phyloP scores from a whole-genome alignment of 1,140 invertebrate species.

The Arion vulgaris region DNA sequence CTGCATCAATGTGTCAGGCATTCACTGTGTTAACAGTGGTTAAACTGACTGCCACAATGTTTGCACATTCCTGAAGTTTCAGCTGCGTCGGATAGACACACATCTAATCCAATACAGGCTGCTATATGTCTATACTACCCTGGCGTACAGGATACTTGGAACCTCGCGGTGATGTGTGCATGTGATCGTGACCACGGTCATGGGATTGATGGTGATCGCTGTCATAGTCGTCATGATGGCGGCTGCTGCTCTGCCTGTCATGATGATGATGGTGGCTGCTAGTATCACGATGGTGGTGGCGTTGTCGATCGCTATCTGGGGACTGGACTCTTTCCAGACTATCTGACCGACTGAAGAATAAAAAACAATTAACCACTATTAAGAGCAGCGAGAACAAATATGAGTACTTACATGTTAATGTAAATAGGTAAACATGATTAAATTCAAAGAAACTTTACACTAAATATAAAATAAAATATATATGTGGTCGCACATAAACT shows the following conservation, averaged over 20 bases:
- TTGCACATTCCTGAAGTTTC: slow-evolving; percentile 25
- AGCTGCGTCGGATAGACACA: not conserved
- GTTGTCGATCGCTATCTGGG: slow-evolving; percentile 35
- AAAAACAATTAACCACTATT: too few species aligned
- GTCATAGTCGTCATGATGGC: slow-evolving; percentile 43
- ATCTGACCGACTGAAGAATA: slow-evolving; percentile 35
- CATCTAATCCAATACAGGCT: not conserved
- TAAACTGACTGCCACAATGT: not conserved
- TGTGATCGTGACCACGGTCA: slow-evolving; percentile 38
- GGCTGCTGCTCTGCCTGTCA: slow-evolving; percentile 42
- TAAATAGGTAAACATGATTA: too few species aligned
- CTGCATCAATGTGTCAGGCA: not conserved
- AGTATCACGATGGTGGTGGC: slow-evolving; percentile 32
- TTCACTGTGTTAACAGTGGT: not conserved
- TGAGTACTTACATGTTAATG: too few species aligned
- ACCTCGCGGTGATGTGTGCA: slow-evolving; percentile 43
- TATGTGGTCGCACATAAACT: too few species aligned
- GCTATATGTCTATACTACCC: slow-evolving; percentile 65
- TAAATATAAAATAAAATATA: too few species aligned
- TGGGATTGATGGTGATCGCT: too few species aligned
- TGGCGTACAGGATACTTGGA: slow-evolving; percentile 55
- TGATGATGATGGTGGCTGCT: slow-evolving; percentile 40
- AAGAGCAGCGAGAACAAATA: too few species aligned
- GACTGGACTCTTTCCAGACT: slow-evolving; percentile 38
- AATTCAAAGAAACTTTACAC: too few species aligned